phyloP scores from a whole-genome alignment of 2,888 invertebrate genomes.

The Dione juno region DNA sequence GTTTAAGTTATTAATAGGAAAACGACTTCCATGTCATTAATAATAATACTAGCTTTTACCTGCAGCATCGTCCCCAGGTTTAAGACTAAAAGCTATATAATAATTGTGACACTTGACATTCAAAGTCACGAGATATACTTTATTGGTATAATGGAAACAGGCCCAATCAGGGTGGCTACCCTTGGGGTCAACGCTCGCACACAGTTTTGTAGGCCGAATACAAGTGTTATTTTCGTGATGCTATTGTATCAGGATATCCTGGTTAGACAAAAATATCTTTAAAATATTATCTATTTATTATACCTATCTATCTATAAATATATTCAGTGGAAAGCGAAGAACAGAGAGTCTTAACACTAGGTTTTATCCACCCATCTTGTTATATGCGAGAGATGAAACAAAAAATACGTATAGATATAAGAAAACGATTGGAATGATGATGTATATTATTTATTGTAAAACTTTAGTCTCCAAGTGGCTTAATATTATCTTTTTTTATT shows the following conservation, averaged over 20 bases:
- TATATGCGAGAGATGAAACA: too few relatives aligned
- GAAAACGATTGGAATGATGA: too few relatives aligned
- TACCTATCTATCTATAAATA: not conserved
- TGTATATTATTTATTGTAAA: too few relatives aligned
- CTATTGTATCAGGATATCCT: conserved; percentile 14
- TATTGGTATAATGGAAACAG: conserved; percentile 51
- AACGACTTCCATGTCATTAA: too few relatives aligned
- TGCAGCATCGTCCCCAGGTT: too few relatives aligned
- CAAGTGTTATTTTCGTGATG: conserved; percentile 34
- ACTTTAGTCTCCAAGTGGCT: too few relatives aligned
- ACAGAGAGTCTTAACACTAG: not conserved
- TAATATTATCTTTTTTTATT: too few relatives aligned
- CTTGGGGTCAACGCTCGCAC: conserved; percentile 63
- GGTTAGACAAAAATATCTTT: not conserved
- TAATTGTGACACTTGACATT: not conserved
- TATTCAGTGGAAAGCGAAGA: not conserved
- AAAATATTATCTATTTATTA: not conserved
- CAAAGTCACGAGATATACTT: not conserved
- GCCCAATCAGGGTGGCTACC: conserved; percentile 51
- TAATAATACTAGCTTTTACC: too few relatives aligned
- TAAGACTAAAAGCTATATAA: too few relatives aligned
- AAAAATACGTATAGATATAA: too few relatives aligned
- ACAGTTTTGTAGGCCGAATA: conserved; percentile 45
- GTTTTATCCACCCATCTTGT: too few relatives aligned
- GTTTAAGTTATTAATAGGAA: too few relatives aligned